Conservation (phyloP, 1,140 invertebrate genomes). For the Vollenhovia emeryi region DNA sequence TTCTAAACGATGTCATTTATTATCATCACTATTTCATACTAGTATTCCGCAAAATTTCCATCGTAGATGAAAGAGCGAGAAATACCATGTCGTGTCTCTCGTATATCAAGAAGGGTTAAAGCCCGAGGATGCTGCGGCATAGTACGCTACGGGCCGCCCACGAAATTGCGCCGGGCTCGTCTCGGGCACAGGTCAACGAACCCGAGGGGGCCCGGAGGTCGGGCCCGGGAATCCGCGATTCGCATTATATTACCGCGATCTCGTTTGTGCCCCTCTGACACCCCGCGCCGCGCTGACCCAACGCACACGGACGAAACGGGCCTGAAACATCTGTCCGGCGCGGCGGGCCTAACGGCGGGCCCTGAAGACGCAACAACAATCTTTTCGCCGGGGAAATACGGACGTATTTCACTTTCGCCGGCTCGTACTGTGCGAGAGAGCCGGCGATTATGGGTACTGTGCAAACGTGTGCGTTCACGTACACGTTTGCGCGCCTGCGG, state of each 20-base stretch:
- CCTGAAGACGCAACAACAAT: constrained; percentile 58
- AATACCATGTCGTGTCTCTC: background rate
- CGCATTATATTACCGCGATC: constrained; percentile 62
- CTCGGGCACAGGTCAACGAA: constrained; percentile 63
- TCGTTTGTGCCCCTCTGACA: constrained; percentile 31
- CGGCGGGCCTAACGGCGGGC: constrained; percentile 9
- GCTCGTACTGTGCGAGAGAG: background rate
- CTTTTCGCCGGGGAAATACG: constrained; percentile 36
- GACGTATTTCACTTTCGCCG: constrained; percentile 57
- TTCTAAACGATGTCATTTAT: background rate
- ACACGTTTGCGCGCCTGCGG: constrained; percentile 4
- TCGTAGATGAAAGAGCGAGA: background rate
- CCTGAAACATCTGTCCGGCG: constrained; percentile 64
- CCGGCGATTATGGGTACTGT: constrained; percentile 27
- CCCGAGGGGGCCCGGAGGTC: constrained; percentile 30
- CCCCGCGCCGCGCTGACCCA: background rate
- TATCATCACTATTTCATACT: background rate
- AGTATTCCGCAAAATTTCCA: background rate
- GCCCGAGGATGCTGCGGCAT: constrained; percentile 29
- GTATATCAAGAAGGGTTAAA: constrained; percentile 23
- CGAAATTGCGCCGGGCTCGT: constrained; percentile 44
- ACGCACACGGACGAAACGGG: constrained; percentile 46
- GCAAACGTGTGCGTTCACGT: constrained; percentile 20
- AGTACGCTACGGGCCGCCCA: constrained; percentile 39
- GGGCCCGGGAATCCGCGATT: constrained; percentile 57